Evolutionary conservation across 2,888 invertebrate genomes (phyloP), one percentile per base, ranked within the genome.

Genomic region (Diogma glabrata): DNA sequence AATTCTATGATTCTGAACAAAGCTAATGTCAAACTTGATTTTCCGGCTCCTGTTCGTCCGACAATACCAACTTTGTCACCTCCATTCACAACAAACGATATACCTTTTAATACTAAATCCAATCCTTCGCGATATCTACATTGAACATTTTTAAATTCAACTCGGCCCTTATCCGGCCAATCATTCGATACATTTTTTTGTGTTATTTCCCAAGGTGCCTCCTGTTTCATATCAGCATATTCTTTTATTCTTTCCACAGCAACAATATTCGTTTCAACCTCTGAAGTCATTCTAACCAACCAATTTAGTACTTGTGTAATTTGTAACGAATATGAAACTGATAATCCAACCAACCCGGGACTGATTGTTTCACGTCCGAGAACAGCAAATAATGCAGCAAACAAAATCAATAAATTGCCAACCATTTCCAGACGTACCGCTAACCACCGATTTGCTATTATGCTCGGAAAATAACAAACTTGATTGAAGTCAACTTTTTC

Each of bases 161-260:
- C 84, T 38, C 78, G 74, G 53, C 95, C 95, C 33, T 77, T 72
- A 53, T 76, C 73, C 3, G 96, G 95, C 96, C 96, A 96, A 30
- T 78, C 72, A 17, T 71, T 67, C 16, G 79, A 73, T 19, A 85
- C 81, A 19, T 77, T 76, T 48, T 72, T 73, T 53, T 75, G 75
- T 3, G 76, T 70, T 46, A 82, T 69, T 52, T 77, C 79, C 89
- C 90, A 90, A 14, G 84, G 69, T 2, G 90, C 89, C 70, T 91
- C 89, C 74, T 84, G 87, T 49, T 81, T 76, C 0, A 87, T 84
- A 65, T 91, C 92, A 0, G 87, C 84, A 64, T 96, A 97, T 65
- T 97, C 96, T 66, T 94, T 92, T 63, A 96, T 91, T 65, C 97
- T 81, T 70, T 97, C 96, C 2, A 96, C 94, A 3, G 95, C 90